phyloP scores from a whole-genome alignment of 2,888 invertebrate genomes.

The Zaprionus lineosus region DNA sequence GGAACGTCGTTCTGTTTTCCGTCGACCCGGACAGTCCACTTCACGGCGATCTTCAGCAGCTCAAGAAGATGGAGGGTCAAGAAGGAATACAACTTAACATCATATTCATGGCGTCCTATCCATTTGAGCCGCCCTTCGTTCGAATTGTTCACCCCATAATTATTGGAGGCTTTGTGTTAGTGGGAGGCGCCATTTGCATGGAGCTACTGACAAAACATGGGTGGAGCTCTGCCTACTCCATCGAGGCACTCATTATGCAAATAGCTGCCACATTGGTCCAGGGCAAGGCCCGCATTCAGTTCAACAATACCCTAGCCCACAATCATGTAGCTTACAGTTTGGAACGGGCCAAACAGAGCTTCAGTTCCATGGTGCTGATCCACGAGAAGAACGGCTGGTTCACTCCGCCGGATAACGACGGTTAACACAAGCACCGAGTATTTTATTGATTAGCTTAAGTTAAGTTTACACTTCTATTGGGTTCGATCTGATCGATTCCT shows the following conservation, averaged over 20 bases:
- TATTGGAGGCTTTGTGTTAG: conserved; percentile 95
- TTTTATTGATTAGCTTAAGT: too few relatives aligned
- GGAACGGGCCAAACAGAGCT: conserved; percentile 99
- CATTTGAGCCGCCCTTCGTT: conserved; percentile 99
- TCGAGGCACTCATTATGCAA: conserved; percentile 99
- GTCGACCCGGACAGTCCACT: conserved; percentile 99
- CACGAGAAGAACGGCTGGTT: conserved; percentile 99
- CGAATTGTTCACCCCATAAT: conserved; percentile 98
- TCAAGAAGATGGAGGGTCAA: conserved; percentile 97
- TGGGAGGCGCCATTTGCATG: conserved; percentile 99
- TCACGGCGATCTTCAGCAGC: conserved; percentile 94
- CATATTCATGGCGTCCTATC: conserved; percentile 98
- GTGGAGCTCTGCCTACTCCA: conserved; percentile 99
- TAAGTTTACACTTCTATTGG: too few relatives aligned
- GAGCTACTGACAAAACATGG: conserved; percentile 99
- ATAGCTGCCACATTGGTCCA: conserved; percentile 99
- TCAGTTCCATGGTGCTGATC: conserved; percentile 99
- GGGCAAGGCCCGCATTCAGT: conserved; percentile 99
- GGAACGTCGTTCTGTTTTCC: conserved; percentile 98
- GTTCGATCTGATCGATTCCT: too few relatives aligned
- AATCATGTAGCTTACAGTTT: conserved; percentile 97
- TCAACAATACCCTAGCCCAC: conserved; percentile 92
- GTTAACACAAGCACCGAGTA: conserved; percentile 85
- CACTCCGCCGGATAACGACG: conserved; percentile 95
- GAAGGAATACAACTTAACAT: conserved; percentile 98